These are phyloP conservation scores for Drosophila repletoides DNA, from an alignment of 1,140 invertebrate species.

Conservation along the genomic window DNA sequence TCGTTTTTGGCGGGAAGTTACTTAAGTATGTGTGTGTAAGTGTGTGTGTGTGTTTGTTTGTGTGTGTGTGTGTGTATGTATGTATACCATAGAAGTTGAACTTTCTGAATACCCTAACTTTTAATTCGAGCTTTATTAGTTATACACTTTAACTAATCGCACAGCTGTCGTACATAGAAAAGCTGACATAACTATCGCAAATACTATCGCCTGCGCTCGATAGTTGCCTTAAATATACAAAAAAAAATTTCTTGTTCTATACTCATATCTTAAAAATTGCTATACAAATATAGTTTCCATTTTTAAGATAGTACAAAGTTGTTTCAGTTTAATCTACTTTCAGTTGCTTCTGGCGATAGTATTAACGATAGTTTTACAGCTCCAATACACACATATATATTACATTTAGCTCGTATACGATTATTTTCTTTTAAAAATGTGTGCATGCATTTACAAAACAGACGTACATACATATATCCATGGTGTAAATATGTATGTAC, in stretches of 20 bases:
- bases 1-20: constrained; percentile 34
- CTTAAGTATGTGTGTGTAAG: constrained; percentile 27
- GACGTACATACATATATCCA: constrained; percentile 37
- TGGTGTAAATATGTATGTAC: constrained; percentile 12
- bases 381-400: no score
- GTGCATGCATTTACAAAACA: constrained; percentile 10
- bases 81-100: constrained; percentile 14
- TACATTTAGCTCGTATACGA: constrained; percentile 35
- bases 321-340: no score
- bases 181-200: no score
- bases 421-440: constrained; percentile 43
- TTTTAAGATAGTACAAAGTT: no score
- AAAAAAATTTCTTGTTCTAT: no score
- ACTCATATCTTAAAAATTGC: no score
- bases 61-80: background rate
- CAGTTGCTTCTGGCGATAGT: no score
- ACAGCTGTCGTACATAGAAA: no score
- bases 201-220: no score
- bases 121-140: constrained; percentile 67
- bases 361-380: constrained; percentile 31
- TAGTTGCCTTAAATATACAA: no score
- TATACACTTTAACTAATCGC: constrained; percentile 42
- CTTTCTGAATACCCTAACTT: constrained; percentile 52
- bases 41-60: background rate
- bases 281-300: constrained; percentile 65